Base-by-base conservation (phyloP, 2,888 invertebrate species). In the Rutpela maculata region DNA sequence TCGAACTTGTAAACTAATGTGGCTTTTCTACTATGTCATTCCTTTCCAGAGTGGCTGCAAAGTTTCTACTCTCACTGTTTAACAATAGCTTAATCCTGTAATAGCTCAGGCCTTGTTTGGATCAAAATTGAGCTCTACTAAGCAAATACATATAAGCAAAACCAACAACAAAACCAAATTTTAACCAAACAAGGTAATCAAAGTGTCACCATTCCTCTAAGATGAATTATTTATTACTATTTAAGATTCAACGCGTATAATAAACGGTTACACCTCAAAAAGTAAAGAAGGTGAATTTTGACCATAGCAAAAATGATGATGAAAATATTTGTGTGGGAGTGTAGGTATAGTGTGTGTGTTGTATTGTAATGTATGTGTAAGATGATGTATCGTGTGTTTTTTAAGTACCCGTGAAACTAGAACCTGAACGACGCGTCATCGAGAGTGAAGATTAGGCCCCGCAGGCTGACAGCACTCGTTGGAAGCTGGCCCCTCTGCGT, bases 321-420 rank as follows among this genome's bases (percentile, higher is more conserved):
- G 43, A 43, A 22, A 22, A 57, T 74, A 74, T 80, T 57, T 57
- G 68, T 70, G 80, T 77, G 63, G 50, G 35, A 73, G 74, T 83
- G 77, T 81, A 50, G 63, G 62, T 26, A 63, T 60, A 38, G 80
- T 80, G 78, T 82, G 66, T 82, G 80, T 78, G 75, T 83, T 84
- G 84, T 83, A 77, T 74, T 75, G 81, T 75, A 79, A 80, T 85
- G 78, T 84, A 84, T 83, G 79, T 85, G 82, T 84, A 79, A 82
- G 81, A 84, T 85, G 84, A 84, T 80, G 82, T 83, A 80, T 83
- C 82, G 84, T 86, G 86, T 87, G 84, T 86, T 85, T 89, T 89
- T 90, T 90, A 89, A 90, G 90, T 90, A 90, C 90, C 90, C 90
- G 89, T 90, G 88, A 89, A 87, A 88, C 89, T 87, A 89, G 89